Base-by-base conservation (phyloP, 2,113 vertebrate species). In the Gadus macrocephalus region DNA sequence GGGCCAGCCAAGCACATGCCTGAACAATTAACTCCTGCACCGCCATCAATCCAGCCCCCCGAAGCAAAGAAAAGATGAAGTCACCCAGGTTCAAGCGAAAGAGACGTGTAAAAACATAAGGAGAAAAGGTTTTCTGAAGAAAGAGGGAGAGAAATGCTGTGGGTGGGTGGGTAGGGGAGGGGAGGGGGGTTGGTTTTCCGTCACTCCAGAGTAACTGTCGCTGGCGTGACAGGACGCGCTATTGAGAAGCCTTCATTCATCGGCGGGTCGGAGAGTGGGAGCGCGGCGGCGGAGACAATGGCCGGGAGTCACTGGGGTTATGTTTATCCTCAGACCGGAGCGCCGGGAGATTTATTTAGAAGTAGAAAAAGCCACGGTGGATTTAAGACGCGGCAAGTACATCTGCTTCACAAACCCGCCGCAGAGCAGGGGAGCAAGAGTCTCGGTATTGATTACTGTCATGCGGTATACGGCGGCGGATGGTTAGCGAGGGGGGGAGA, bases 11-110 rank as follows among this genome's bases (percentile, higher is more conserved):
- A 88, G 84, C 85, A 91, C 88, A 91, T 89, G 86, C 88, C 88
- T 85, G 81, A 88, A 89, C 88, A 90, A 90, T 91, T 90, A 90
- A 90, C 89, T 90, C 79, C 82, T 81, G 85, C 86, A 78, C 83
- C 70, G 86, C 87, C 85, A 86, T 90, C 90, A 89, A 89, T 90
- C 88, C 88, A 85, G 83, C 86, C 74, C 73, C 73, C 77, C 8
- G 42, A 9, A 82, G 78, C 70, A 74, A 88, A 88, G 85, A 88
- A 90, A 90, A 83, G 85, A 85, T 62, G 16, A 78, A 86, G 81
- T 91, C 86, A 88, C 80, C 72, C 68, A 79, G 81, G 90, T 88
- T 90, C 84, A 88, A 66, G 73, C 68, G 74, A 76, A 67, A 81
- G 74, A 89, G 81, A 81, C 72, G 69, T 64, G 72, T 71, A 83